phyloP scores from a whole-genome alignment of 2,797 vertebrate species.

The Heliangelus exortis region DNA sequence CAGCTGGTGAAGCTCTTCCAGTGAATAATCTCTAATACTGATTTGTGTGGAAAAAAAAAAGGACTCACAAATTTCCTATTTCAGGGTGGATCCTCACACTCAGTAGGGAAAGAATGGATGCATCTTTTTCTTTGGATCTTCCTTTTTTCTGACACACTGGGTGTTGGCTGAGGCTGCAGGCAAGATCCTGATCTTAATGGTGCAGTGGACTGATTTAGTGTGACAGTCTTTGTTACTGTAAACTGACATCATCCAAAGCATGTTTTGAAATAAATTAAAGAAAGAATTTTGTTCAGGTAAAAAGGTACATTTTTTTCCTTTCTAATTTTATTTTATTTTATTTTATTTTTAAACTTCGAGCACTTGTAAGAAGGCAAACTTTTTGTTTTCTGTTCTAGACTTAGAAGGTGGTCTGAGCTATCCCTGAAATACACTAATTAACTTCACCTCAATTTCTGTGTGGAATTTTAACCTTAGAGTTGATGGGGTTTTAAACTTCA shows the following conservation, averaged over 20 bases:
- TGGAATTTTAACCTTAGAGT: background rate
- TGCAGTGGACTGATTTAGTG: background rate
- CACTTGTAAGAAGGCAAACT: background rate
- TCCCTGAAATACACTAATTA: background rate
- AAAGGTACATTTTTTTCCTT: background rate
- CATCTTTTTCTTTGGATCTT: background rate
- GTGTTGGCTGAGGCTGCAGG: background rate
- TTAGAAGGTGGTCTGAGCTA: background rate
- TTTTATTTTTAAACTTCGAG: background rate
- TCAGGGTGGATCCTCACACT: background rate
- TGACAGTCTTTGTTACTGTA: background rate
- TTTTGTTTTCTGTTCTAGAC: background rate
- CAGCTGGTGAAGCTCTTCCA: background rate
- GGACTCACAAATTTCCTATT: background rate
- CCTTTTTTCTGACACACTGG: background rate
- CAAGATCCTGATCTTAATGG: background rate
- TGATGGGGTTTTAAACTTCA: background rate
- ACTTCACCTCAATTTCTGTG: rapidly evolving
- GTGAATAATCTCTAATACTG: background rate
- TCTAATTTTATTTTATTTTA: background rate
- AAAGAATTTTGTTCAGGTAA: background rate
- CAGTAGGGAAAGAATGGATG: background rate
- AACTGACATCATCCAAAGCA: background rate
- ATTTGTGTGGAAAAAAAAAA: background rate
- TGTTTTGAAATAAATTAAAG: background rate